A percentile compares a stretch with the other conserved stretches of the same genome.
These are phyloP conservation scores for Anastrepha ludens DNA, from an alignment of 1,140 invertebrate species.

Conservation along the genomic window DNA sequence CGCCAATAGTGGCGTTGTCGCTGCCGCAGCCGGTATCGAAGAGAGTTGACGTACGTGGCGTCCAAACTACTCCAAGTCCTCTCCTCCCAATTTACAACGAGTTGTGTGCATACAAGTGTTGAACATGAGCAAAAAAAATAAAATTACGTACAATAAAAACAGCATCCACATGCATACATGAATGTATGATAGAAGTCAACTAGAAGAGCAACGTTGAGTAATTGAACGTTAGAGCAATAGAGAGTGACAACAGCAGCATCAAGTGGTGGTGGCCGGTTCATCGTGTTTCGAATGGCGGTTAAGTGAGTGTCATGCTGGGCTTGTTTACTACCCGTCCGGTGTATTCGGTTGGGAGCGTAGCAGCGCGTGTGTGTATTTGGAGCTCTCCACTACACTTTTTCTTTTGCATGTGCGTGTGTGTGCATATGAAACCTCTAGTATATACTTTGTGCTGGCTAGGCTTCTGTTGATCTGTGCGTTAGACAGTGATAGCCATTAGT, in stretches of 20 bases:
- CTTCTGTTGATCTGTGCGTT: neutral
- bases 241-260: neutral
- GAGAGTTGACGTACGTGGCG: no score
- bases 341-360: conserved; percentile 2
- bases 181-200: no score
- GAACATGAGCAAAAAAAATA: no score
- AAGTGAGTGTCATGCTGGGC: neutral
- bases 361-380: neutral
- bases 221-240: neutral
- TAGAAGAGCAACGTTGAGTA: no score
- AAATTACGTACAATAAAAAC: no score
- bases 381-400: neutral
- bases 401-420: neutral
- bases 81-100: no score
- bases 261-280: neutral
- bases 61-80: no score
- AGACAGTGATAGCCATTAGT: conserved; percentile 4
- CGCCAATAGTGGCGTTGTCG: neutral
- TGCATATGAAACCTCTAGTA: neutral
- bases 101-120: no score
- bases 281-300: neutral
- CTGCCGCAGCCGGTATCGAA: no score
- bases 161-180: no score
- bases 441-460: neutral
- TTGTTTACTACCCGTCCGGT: neutral